Evolutionary conservation across 2,888 invertebrate genomes (phyloP).

Genomic region (Margaritifera margaritifera): DNA sequence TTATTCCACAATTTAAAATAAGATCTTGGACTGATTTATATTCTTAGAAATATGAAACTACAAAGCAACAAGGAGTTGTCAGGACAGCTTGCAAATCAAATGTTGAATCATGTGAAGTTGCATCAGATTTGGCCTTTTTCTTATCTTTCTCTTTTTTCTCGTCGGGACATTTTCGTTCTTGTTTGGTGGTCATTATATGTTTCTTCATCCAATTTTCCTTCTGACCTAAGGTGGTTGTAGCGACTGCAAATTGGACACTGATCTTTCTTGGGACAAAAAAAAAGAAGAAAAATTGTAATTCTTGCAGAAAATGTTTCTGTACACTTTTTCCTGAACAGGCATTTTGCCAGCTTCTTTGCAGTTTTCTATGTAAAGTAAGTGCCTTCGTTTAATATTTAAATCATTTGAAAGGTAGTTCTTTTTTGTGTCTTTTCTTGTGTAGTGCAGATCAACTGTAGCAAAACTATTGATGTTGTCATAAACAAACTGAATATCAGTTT

Average conservation of each 20-base stretch:
- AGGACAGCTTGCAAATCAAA: constrained; percentile 23
- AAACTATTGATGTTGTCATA: too few relatives aligned
- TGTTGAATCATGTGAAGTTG: constrained; percentile 10
- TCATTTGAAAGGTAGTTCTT: not conserved
- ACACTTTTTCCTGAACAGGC: constrained; percentile 2
- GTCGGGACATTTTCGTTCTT: constrained; percentile 5
- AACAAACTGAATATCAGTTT: too few relatives aligned
- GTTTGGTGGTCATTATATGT: constrained; percentile 9
- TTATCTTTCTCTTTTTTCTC: constrained; percentile 19
- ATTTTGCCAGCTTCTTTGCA: not conserved
- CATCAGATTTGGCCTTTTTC: constrained; percentile 1
- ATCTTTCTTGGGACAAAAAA: constrained; percentile 12
- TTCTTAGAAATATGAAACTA: too few relatives aligned
- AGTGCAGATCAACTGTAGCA: too few relatives aligned
- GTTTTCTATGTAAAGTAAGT: constrained; percentile 8
- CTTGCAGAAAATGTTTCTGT: constrained; percentile 12
- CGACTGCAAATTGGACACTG: constrained; percentile 14
- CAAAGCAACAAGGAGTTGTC: too few relatives aligned
- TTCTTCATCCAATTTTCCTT: constrained; percentile 5
- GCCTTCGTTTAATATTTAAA: constrained; percentile 4
- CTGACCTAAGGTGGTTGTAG: constrained; percentile 5
- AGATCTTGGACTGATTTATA: too few relatives aligned
- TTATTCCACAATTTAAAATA: too few relatives aligned
- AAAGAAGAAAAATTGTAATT: constrained; percentile 12
- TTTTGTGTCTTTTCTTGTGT: constrained; percentile 6